These are phyloP conservation scores for Echinometra lucunter DNA, from an alignment of 53 echinoderm and acorn worm genomes.

Conservation along the genomic window DNA sequence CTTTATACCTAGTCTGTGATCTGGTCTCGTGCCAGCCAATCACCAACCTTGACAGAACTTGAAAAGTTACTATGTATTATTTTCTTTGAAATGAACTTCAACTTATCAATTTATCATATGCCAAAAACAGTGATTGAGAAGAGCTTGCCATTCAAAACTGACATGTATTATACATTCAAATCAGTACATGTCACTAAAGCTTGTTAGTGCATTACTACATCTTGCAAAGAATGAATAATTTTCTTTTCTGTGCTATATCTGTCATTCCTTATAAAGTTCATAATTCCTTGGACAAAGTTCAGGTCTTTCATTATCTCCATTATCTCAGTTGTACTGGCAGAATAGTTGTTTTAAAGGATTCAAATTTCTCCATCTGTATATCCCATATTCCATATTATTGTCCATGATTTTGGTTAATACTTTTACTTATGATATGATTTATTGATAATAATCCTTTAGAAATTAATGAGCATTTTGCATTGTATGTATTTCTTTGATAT, in stretches of 20 bases:
- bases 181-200: not conserved
- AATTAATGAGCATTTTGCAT: too few species aligned
- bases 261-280: not conserved
- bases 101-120: not conserved
- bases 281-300: not conserved
- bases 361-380: not conserved
- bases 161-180: not conserved
- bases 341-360: not conserved
- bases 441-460: too few species aligned
- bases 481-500: too few species aligned
- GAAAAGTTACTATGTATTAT: not conserved
- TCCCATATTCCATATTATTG: not conserved
- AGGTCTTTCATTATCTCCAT: too few species aligned
- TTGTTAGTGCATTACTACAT: not conserved
- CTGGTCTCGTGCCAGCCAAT: too few species aligned
- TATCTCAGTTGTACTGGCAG: not conserved
- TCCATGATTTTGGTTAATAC: not conserved
- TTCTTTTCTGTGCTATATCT: not conserved
- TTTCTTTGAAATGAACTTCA: not conserved
- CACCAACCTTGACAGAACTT: too few species aligned
- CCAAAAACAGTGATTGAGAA: not conserved
- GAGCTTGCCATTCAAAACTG: not conserved
- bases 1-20: too few species aligned
- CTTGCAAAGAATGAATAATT: not conserved
- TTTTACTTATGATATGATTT: not conserved